Conservation (phyloP, 2,113 vertebrate genomes). For the Rhipidura dahli region DNA sequence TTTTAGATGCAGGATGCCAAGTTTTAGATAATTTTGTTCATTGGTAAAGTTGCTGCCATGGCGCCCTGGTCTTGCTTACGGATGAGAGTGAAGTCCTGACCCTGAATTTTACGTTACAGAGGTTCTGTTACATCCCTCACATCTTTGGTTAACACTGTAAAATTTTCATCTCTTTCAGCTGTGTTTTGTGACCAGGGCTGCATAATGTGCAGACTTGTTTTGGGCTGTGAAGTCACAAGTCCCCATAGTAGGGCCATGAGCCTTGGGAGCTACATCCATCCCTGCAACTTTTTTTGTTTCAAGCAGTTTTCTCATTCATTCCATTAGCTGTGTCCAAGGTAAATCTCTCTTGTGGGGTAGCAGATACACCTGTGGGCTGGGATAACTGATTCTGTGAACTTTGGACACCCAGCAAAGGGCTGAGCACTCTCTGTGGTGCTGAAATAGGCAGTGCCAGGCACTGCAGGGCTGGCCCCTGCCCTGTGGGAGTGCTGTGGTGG, state of each 20-base stretch:
- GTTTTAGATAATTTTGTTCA: neutral
- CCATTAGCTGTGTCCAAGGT: neutral
- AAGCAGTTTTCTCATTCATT: neutral
- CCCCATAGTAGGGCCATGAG: accelerated
- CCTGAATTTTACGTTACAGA: neutral
- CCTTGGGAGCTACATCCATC: neutral
- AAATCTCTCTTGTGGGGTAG: neutral
- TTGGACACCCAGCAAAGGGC: neutral
- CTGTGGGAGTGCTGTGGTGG: neutral
- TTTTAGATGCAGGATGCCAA: too few relatives aligned
- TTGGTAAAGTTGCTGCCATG: neutral
- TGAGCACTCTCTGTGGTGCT: neutral
- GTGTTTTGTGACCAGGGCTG: neutral
- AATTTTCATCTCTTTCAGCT: neutral
- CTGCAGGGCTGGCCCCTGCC: neutral
- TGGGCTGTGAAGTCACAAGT: neutral
- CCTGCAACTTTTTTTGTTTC: neutral
- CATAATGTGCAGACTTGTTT: neutral
- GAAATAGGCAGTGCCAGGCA: neutral
- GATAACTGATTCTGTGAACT: neutral
- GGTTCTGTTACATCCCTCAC: neutral
- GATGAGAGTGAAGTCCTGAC: neutral
- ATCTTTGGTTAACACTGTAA: neutral
- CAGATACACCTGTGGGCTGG: accelerated
- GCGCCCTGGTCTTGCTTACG: accelerated